phyloP scores from a whole-genome alignment of 1,140 invertebrate genomes.

The Aphaenogaster floridana region DNA sequence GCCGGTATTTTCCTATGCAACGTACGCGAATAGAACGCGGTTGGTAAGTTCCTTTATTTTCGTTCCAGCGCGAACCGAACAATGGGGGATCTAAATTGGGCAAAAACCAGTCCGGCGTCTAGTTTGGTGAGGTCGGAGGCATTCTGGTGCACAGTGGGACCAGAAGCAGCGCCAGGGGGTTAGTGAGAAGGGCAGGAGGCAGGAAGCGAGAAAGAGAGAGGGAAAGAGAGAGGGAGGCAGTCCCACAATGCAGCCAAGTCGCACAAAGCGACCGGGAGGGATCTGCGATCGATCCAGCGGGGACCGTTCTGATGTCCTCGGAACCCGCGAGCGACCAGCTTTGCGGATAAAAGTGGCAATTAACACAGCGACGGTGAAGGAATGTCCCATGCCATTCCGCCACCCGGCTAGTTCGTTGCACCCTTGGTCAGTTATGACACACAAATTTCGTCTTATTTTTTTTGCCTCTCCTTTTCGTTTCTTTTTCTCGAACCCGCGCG shows the following conservation, averaged over 20 bases:
- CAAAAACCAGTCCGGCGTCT: conserved; percentile 80
- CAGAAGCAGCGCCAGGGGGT: conserved; percentile 53
- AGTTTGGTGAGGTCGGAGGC: conserved; percentile 75
- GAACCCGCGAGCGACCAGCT: conserved; percentile 13
- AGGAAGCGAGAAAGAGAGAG: not conserved
- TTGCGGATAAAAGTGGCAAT: conserved; percentile 65
- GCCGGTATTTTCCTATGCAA: conserved; percentile 61
- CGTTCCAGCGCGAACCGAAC: conserved; percentile 75
- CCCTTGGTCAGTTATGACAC: conserved; percentile 68
- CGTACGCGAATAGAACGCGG: conserved; percentile 32
- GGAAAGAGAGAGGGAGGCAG: not conserved
- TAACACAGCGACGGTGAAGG: conserved; percentile 49
- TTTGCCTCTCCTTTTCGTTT: conserved; percentile 8
- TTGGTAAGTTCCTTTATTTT: conserved; percentile 72
- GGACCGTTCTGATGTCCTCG: conserved; percentile 4
- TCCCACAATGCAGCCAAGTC: conserved; percentile 40
- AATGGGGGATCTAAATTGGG: conserved; percentile 80
- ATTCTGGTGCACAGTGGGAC: conserved; percentile 56
- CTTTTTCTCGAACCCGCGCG: conserved; percentile 27
- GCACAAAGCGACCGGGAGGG: conserved; percentile 10
- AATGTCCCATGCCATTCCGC: conserved; percentile 60
- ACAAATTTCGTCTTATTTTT: not conserved
- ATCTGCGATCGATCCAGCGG: conserved; percentile 48
- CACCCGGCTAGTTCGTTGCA: conserved; percentile 67
- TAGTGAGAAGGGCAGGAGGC: not conserved